Percentiles rank a stretch among this genome's conserved stretches.
Conservation (phyloP, 2,797 vertebrate genomes). For the Nyctalus aviator region DNA sequence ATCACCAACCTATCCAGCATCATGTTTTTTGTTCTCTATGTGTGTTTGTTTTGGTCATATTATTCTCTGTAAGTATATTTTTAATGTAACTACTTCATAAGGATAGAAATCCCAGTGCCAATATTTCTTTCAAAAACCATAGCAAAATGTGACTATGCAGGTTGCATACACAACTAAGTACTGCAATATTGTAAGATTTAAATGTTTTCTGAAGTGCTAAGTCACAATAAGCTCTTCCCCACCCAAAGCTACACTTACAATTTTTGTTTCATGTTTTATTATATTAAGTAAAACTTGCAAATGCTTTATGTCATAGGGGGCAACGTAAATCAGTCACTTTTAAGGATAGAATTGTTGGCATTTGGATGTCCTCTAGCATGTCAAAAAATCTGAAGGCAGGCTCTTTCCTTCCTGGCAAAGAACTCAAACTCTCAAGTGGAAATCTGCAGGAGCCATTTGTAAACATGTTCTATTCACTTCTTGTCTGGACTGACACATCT, state of each 20-base stretch:
- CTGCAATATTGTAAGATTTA: not conserved
- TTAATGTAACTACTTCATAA: not conserved
- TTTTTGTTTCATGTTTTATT: not conserved
- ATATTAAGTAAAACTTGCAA: not conserved
- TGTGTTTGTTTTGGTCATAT: not conserved
- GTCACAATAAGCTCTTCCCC: not conserved
- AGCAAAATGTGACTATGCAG: not conserved
- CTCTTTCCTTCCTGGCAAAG: not conserved
- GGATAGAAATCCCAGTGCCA: not conserved
- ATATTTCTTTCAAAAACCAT: not conserved
- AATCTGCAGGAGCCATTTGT: not conserved
- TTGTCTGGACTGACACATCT: not conserved
- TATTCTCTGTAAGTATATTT: not conserved
- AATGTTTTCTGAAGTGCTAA: not conserved
- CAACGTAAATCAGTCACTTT: not conserved
- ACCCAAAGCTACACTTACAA: not conserved
- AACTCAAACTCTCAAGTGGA: not conserved
- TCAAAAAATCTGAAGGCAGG: not conserved
- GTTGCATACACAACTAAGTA: not conserved
- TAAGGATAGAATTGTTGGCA: not conserved
- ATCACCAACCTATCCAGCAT: not conserved
- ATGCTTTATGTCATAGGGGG: not conserved
- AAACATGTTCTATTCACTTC: not conserved
- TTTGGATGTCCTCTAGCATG: not conserved
- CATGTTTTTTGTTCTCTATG: not conserved